phyloP scores from a whole-genome alignment of 1,140 invertebrate genomes.

The Dendrolimus punctatus region DNA sequence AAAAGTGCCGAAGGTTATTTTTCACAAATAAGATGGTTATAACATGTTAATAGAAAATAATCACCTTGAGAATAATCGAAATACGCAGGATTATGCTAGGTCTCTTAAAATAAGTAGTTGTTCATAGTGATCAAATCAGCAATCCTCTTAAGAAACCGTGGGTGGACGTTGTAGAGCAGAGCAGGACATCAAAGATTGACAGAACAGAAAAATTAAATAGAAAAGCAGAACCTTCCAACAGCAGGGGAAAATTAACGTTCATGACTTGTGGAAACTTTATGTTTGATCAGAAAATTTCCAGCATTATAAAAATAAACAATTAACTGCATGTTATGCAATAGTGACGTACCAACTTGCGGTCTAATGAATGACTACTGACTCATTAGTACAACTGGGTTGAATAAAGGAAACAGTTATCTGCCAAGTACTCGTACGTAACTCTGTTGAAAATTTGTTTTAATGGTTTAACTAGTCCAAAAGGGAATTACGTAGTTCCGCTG shows the following conservation, averaged over 20 bases:
- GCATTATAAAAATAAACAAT: slow-evolving; percentile 5
- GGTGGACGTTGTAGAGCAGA: not conserved
- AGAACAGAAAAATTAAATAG: too few relatives aligned
- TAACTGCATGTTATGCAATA: slow-evolving; percentile 6
- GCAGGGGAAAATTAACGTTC: too few relatives aligned
- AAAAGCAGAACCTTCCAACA: too few relatives aligned
- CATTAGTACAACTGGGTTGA: slow-evolving; percentile 28
- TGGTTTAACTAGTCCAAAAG: slow-evolving; percentile 1
- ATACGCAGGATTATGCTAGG: too few relatives aligned
- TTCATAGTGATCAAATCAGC: too few relatives aligned
- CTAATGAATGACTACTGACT: slow-evolving; percentile 28
- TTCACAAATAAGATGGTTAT: too few relatives aligned
- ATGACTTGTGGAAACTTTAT: not conserved
- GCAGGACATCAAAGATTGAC: too few relatives aligned
- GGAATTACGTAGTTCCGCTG: too few relatives aligned
- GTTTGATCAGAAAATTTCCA: not conserved
- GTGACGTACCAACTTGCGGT: slow-evolving; percentile 16
- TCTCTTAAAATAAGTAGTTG: too few relatives aligned
- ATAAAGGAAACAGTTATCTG: slow-evolving; percentile 22
- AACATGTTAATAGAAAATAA: too few relatives aligned
- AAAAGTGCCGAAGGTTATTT: too few relatives aligned
- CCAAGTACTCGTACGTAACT: not conserved
- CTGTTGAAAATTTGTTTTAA: slow-evolving; percentile 1
- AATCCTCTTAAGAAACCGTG: not conserved
- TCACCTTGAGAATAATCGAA: too few relatives aligned